Evolutionary conservation across 1,140 invertebrate species (phyloP), one percentile per base, ranked within the genome.

Genomic region (Anastatus disparis): DNA sequence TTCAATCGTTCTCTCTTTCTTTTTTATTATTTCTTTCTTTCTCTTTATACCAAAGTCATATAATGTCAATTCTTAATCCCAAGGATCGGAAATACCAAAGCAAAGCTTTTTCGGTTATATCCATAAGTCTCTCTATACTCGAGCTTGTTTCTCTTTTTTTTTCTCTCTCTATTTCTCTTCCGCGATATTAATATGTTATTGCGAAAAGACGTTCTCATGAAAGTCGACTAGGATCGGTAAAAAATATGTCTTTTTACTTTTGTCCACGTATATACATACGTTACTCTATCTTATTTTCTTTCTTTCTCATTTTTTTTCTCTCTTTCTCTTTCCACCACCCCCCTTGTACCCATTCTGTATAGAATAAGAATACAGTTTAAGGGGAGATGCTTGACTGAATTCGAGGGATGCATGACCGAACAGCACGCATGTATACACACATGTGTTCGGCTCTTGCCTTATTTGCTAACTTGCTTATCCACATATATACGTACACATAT

Each of bases 131-230:
- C 74, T 61, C 61, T 22, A 1, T 15, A n/a, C n/a, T n/a, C n/a
- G n/a, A n/a, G 31, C 31, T 6, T 35, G 4, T 10, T 10, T 35
- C 31, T 35, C 31, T 35, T 35, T 10, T 35, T 35, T 35, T n/a
- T n/a, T n/a, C n/a, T n/a, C n/a, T n/a, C n/a, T n/a, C n/a, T n/a
- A n/a, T 35, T 35, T 6, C 6, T 53, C 52, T 8, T 10, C 3
- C 22, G 6, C 15, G 81, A 83, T 86, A 86, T 86, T 86, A 86
- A 86, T 86, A 85, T 83, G 85, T 85, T 86, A 86, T 86, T 86
- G 85, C 82, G 78, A 77, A 81, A 82, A 85, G 81, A 82, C 81
- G 78, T 77, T 77, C 84, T 86, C 83, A 84, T 85, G 83, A 85
- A 85, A 86, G 83, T 86, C 84, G 84, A 85, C 80, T 82, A 84